Percentiles rank a stretch among this genome's conserved stretches.
phyloP scores from a whole-genome alignment of 2,797 vertebrate genomes.

The Phoeniculus purpureus region DNA sequence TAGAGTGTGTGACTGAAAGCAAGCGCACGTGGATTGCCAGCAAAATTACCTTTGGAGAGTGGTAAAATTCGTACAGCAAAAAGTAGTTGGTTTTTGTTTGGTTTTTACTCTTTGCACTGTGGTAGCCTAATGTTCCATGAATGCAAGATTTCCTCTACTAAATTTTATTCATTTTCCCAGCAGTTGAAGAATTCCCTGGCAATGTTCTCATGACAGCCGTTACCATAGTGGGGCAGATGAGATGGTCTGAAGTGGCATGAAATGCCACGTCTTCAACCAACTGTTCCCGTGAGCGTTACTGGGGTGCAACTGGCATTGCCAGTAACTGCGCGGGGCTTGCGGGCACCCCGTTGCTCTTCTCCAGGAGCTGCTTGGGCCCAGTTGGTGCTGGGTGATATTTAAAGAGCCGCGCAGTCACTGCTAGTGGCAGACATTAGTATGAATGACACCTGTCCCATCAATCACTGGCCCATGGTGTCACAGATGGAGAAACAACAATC shows the following conservation, averaged over 20 bases:
- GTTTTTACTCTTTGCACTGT: neutral
- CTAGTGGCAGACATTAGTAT: conserved; percentile 80
- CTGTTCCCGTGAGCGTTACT: neutral
- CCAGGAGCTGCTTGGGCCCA: conserved; percentile 7
- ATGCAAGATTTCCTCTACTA: neutral
- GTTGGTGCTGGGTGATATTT: conserved; percentile 26
- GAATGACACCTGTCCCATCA: conserved; percentile 91
- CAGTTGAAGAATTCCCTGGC: neutral
- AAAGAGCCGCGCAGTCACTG: conserved; percentile 69
- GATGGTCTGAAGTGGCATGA: conserved; percentile 34
- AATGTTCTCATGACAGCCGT: neutral
- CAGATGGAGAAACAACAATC: conserved; percentile 88
- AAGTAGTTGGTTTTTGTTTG: neutral
- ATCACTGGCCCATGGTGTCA: conserved; percentile 83
- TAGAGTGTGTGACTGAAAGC: neutral
- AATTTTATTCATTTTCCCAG: neutral
- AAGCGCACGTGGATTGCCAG: neutral
- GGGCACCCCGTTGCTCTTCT: neutral
- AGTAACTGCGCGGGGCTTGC: neutral
- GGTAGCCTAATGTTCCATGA: neutral
- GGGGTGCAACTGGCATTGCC: conserved; percentile 15
- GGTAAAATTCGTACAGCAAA: neutral
- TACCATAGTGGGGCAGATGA: conserved; percentile 28
- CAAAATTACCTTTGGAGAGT: neutral
- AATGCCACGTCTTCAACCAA: conserved; percentile 25